Base-by-base conservation (phyloP, 2,888 invertebrate species). In the Cyrtodaria siliqua region DNA sequence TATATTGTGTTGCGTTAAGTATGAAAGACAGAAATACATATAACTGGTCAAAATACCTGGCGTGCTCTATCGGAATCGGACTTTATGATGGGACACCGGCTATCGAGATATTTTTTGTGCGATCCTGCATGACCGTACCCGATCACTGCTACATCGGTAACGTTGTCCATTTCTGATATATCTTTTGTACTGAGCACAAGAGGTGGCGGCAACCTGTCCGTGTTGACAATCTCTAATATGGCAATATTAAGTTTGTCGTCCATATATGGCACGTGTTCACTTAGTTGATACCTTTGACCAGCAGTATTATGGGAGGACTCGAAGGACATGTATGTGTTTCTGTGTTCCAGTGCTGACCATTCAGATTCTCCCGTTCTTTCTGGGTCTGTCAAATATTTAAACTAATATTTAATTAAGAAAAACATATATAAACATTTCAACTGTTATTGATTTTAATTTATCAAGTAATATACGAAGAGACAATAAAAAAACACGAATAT, bases 161-260 rank as follows among this genome's bases (percentile, higher is more conserved):
- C 38, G 2, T 60, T 61, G 1, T 18, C 27, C 16, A 60, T 12
- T 4, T 66, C 33, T 27, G 40, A 50, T n/a, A 57, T 61, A 24
- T 80, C 70, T n/a, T 27, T 47, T 50, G 60, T 77, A 12, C 77
- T 47, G 14, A 71, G 49, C 4, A 80, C 61, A 2, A 77, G 73
- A 12, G 80, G 80, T 20, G 80, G 67, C 4, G 60, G 53, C 12
- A 63, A 52, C 2, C 14, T 29, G 12, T 64, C 33, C 0, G 16
- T 44, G 12, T 33, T 33, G 33, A 33, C 33, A 14, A 80, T 44
- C 49, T 80, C 70, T 18, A 80, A 47, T 8, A 80, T 70, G 20
- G 80, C 80, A 1, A 80, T 57, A 44, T 77, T 73, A 1, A 80
- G 63, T 12, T 64, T 33, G 47, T 80, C 76, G 38, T 80, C 67